phyloP scores from a whole-genome alignment of 1,140 invertebrate species.

The Phymorhynchus buccinoides region DNA sequence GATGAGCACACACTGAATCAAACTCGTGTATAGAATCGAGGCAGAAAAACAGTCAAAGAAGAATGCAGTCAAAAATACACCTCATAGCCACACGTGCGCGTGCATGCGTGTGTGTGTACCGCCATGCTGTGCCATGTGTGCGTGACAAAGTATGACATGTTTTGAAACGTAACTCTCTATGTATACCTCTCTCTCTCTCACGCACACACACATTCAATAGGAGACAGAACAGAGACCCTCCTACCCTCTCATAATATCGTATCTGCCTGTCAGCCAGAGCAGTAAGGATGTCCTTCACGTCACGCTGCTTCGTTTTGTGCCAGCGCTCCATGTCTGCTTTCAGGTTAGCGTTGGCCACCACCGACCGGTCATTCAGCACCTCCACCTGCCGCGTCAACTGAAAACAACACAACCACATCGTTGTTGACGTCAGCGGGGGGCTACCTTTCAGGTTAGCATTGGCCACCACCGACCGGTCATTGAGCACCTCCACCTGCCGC shows the following conservation, averaged over 20 bases:
- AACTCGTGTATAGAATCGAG: too few species aligned
- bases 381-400: constrained; percentile 69
- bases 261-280: constrained; percentile 82
- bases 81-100: too few species aligned
- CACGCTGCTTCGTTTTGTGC: constrained; percentile 81
- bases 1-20: too few species aligned
- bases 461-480: constrained; percentile 81
- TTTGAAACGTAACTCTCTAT: too few species aligned
- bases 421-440: too few species aligned
- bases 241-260: constrained; percentile 79
- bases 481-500: constrained; percentile 67
- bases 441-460: constrained; percentile 81
- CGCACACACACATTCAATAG: neutral
- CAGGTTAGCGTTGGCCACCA: constrained; percentile 83
- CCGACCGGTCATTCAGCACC: constrained; percentile 78
- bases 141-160: too few species aligned
- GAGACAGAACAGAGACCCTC: too few species aligned
- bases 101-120: too few species aligned
- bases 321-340: constrained; percentile 82
- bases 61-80: too few species aligned
- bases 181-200: neutral
- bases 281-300: constrained; percentile 80
- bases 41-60: too few species aligned
- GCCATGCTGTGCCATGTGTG: too few species aligned
- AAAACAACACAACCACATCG: too few species aligned